These are phyloP conservation scores for Tethea ocularis DNA, from an alignment of 2,888 invertebrate genomes.

Conservation along the genomic window DNA sequence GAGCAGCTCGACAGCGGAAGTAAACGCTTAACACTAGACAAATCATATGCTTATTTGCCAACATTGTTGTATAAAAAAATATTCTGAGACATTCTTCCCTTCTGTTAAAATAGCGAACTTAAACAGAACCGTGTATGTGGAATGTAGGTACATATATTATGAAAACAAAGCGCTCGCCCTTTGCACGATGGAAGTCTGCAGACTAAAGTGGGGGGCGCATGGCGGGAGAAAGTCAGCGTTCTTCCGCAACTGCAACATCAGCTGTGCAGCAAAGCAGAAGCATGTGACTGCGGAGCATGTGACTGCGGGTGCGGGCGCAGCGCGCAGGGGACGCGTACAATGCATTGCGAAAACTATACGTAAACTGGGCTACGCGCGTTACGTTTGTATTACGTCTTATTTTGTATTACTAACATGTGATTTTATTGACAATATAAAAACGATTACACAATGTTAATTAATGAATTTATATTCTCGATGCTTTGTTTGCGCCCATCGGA, in stretches of 20 bases:
- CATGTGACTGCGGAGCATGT: slow-evolving; percentile 62
- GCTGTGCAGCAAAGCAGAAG: slow-evolving; percentile 32
- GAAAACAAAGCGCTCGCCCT: slow-evolving; percentile 33
- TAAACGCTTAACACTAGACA: too few species aligned
- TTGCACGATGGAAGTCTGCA: slow-evolving; percentile 20
- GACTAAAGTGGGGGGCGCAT: slow-evolving; percentile 22
- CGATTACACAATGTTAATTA: slow-evolving; percentile 55
- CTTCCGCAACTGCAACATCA: slow-evolving; percentile 60
- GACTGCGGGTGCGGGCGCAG: slow-evolving; percentile 36
- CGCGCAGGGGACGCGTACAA: slow-evolving; percentile 36
- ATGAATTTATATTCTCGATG: slow-evolving; percentile 20
- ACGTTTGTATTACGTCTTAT: slow-evolving; percentile 49
- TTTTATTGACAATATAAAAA: slow-evolving; percentile 57
- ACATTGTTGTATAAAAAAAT: too few species aligned
- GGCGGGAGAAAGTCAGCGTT: slow-evolving; percentile 55
- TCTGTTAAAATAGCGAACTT: background rate
- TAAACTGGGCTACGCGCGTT: slow-evolving; percentile 52
- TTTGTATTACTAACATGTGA: slow-evolving; percentile 52
- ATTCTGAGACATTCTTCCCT: too few species aligned
- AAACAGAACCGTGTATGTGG: slow-evolving; percentile 11
- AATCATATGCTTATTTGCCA: too few species aligned
- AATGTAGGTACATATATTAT: slow-evolving; percentile 5
- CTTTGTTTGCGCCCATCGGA: background rate
- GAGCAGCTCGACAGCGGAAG: too few species aligned
- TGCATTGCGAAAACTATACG: slow-evolving; percentile 64